Evolutionary conservation across 2,113 vertebrate genomes (phyloP), one percentile per base, ranked within the genome.

Genomic region (Chionis minor): DNA sequence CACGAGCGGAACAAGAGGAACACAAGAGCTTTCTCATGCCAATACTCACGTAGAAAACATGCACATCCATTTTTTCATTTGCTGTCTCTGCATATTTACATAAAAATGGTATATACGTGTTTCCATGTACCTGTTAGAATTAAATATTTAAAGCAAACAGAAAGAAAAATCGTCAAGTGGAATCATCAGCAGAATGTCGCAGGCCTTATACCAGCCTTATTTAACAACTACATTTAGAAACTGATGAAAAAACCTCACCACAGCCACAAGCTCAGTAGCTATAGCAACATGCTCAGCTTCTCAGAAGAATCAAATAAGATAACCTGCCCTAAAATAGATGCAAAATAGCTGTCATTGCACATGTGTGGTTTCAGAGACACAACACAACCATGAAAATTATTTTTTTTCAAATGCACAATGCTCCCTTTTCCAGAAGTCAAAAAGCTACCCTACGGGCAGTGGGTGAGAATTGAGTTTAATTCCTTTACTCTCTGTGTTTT

Each of bases 221-320:
- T 92, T 82, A 86, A 88, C 70, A 92, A 95, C 83, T 79, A 79
- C 86, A 62, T 83, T 83, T n/a, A 84, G 81, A 83, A 95, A 72
- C 3, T 54, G 75, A 83, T 85, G 54, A 67, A 80, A 83, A 92
- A 82, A 44, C 4, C 72, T 81, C 72, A 56, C 40, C 52, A 81
- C 85, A 89, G 77, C 70, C 62, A 66, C 59, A 86, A 92, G 90
- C 89, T 93, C 80, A 87, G 97, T 98, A 97, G 90, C 97, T 97
- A 97, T 98, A 96, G 97, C 96, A 98, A 98, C 96, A 0, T 85
- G 71, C 90, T 97, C 52, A 35, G 61, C 63, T 93, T 96, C 94
- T 93, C 86, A 56, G 35, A 94, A 91, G 92, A 94, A 94, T 91
- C 85, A 94, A 91, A 4, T 74, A 94, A 96, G 94, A 97, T 90